Base-by-base conservation (phyloP, 2,113 vertebrate genomes). In the Nettapus auritus region DNA sequence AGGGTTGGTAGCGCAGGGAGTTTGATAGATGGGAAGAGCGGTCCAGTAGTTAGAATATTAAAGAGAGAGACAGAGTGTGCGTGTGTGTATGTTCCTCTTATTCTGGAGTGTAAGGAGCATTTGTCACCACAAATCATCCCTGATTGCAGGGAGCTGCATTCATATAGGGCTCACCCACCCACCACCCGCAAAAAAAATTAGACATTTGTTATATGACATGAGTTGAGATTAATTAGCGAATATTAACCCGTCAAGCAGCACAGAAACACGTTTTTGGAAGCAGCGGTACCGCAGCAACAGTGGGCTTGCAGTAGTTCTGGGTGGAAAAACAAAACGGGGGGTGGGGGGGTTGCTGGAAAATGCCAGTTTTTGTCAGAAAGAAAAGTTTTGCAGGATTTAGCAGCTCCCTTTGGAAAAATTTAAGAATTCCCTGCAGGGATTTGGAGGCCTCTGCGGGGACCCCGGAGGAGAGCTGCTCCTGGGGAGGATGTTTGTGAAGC, bases 131-230 rank as follows among this genome's bases (percentile, higher is more conserved):
- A 98, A 98, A 98, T 98, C 97, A 98, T 97, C 78, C 93, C 17
- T 98, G 97, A 97, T 97, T 98, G 98, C 97, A 95, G 96, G 90
- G 97, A 98, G 97, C 97, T 97, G 95, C 94, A 84, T 95, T 97
- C 71, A 18, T 97, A 97, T 93, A 97, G 97, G 97, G 96, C 98
- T 98, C 97, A 98, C 96, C 98, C 98, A 97, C 97, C 98, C 96
- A 98, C 98, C 97, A 98, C 93, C 94, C 90, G 91, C 94, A 88
- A 92, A 96, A 42, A 42, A 98, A 98, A 97, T 97, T 97, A 98
- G 97, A 98, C 97, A 97, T 98, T 98, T 98, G 98, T 98, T 98
- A 98, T 96, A 97, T 98, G 97, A 98, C 98, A 98, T 98, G 97
- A 98, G 95, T 98, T 97, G 98, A 98, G 97, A 98, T 98, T 98